Evolutionary conservation across 2,113 vertebrate genomes (phyloP), one percentile per base, ranked within the genome.

Genomic region (Leucosticte australis): DNA sequence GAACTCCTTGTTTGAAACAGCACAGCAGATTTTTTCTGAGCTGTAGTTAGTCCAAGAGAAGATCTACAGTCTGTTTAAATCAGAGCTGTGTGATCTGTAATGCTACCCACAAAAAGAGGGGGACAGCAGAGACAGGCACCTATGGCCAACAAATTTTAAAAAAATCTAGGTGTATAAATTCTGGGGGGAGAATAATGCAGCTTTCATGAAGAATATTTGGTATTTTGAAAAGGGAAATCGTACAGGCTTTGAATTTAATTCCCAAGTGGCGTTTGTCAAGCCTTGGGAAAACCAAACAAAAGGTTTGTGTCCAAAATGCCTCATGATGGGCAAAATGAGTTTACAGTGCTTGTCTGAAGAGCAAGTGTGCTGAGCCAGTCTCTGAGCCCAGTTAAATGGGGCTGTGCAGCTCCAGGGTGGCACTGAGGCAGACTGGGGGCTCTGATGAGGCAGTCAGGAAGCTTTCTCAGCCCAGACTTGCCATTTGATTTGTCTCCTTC

Each of bases 311-410:
- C 50, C 73, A 17, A 62, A 55, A 96, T 86, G 83, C 86, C 15
- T 89, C 19, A 1, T 83, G 93, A 97, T 92, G 68, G 94, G 93
- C 94, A 97, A 97, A 96, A 97, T 96, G 97, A 96, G 88, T 97
- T 97, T 97, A 80, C 30, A 14, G 69, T 93, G 82, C 92, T 83
- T 97, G 94, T 97, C 81, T 1, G 95, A 95, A 93, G 94, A 96
- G 84, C 97, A 90, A 90, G 81, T 89, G 87, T 94, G 93, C 95
- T 57, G 53, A 95, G 79, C 85, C 64, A 27, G 94, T 82, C 42
- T 67, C 50, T 67, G 92, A 73, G 46, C 89, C 97, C 97, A 97
- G 92, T 97, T 98, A 97, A 97, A 97, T 91, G 89, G 95, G 92
- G 75, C 94, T 88, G 78, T 30, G 8, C 93, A 92, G 87, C 95